phyloP scores from a whole-genome alignment of 2,113 vertebrate species.

The Cervus canadensis region DNA sequence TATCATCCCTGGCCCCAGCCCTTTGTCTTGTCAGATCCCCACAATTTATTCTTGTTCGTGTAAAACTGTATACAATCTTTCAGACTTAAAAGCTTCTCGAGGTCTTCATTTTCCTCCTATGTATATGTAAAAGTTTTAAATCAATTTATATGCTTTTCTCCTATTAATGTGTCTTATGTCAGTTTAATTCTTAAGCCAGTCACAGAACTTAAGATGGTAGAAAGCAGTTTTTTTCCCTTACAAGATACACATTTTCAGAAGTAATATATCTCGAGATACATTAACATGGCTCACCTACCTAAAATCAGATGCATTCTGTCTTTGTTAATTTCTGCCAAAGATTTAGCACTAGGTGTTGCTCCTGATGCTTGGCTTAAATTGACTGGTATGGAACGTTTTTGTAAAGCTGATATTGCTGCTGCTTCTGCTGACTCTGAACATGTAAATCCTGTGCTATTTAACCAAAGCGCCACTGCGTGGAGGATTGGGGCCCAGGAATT shows the following conservation, averaged over 20 bases:
- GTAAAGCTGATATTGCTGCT: constrained; percentile 71
- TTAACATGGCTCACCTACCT: constrained; percentile 80
- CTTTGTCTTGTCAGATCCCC: not conserved
- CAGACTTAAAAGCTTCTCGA: not conserved
- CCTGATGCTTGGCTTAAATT: constrained; percentile 80
- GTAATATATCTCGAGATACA: not conserved
- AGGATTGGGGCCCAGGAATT: constrained; percentile 96
- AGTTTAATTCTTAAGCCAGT: not conserved
- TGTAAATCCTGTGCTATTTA: constrained; percentile 92
- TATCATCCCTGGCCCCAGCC: not conserved
- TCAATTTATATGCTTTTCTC: not conserved
- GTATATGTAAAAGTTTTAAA: not conserved
- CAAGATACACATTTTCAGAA: not conserved
- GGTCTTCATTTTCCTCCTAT: not conserved
- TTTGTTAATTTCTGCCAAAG: constrained; percentile 89
- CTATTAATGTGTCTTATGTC: not conserved
- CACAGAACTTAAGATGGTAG: not conserved
- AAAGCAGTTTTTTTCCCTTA: not conserved
- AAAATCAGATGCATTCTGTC: constrained; percentile 97
- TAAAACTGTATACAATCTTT: not conserved
- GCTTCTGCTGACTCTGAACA: constrained; percentile 82
- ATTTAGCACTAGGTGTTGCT: constrained; percentile 80
- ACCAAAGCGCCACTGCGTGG: constrained; percentile 94
- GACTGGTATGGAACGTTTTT: constrained; percentile 77
- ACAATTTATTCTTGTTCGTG: not conserved